phyloP scores from a whole-genome alignment of 2,797 vertebrate genomes.

The Gallinago stenura region DNA sequence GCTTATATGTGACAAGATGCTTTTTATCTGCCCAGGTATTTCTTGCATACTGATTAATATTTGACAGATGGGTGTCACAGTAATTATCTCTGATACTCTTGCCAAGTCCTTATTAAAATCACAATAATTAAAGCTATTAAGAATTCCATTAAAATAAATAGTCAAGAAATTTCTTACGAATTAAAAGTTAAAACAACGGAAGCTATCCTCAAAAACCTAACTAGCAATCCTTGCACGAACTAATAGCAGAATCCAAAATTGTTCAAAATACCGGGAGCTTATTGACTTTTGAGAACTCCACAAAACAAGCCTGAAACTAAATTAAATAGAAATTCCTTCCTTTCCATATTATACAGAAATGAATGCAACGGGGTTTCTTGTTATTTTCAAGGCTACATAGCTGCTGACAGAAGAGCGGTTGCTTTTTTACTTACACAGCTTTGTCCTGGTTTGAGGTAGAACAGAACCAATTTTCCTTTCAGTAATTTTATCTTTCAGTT shows the following conservation, averaged over 20 bases:
- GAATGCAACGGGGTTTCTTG: background rate
- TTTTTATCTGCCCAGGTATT: conserved; percentile 16
- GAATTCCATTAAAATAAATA: background rate
- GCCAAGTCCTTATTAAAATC: background rate
- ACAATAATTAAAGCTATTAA: background rate
- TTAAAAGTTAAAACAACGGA: background rate
- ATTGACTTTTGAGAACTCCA: background rate
- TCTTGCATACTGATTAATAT: background rate
- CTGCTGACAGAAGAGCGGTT: background rate
- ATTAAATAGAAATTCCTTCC: background rate
- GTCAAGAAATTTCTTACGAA: background rate
- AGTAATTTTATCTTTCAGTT: background rate
- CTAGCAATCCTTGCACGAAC: background rate
- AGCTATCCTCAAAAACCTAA: background rate
- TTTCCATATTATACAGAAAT: background rate
- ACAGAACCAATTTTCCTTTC: background rate
- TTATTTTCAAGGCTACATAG: background rate
- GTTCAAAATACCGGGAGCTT: background rate
- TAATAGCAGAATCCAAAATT: background rate
- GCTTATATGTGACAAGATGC: background rate
- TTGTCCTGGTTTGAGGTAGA: background rate
- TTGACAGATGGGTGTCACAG: no score
- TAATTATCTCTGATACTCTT: background rate
- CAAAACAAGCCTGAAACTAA: background rate
- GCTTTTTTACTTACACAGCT: background rate